Base-by-base conservation (phyloP, 1,140 invertebrate species). In the Nasonia vitripennis region DNA sequence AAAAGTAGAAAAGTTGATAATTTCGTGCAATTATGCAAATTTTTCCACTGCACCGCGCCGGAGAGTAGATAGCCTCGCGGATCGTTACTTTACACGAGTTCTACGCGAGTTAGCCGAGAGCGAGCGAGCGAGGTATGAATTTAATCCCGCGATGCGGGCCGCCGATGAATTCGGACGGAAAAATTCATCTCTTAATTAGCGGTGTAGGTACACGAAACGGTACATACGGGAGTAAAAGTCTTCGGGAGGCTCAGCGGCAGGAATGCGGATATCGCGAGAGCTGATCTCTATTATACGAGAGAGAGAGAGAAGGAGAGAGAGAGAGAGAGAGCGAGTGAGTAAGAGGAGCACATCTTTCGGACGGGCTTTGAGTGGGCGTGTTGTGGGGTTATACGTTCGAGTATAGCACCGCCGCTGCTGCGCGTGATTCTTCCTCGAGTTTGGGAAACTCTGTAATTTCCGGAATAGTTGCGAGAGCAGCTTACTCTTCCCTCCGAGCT, bases 211-310 rank as follows among this genome's bases (percentile, higher is more conserved):
- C 7, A 11, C 41, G 41, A 17, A 62, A n/a, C 55, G 20, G 55
- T 62, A n/a, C 7, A 45, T 9, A 51, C 14, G 34, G 27, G 51
- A 84, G 67, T 73, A 81, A 67, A 23, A 82, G 73, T 83, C 83
- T 83, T 84, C 80, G 85, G 85, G 62, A 85, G 85, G 71, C 74
- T 62, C 85, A 34, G 75, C 37, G 12, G 55, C 55, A 78, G 78
- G 85, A 86, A 86, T 86, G 85, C 80, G 85, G 85, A 86, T 86
- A 86, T 86, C 85, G 81, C 82, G 67, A 75, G 71, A 87, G 75
- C 85, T 55, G 85, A 82, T 86, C 81, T 86, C 81, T 74, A 86
- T 83, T 86, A 83, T 83, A 81, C 85, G 81, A 79, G 62, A 55
- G 48, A 5, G 48, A 5, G 27, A 27, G 23, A 27, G 23, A 27